Evolutionary conservation across 2,888 invertebrate genomes (phyloP).

Genomic region (Tachina fera): DNA sequence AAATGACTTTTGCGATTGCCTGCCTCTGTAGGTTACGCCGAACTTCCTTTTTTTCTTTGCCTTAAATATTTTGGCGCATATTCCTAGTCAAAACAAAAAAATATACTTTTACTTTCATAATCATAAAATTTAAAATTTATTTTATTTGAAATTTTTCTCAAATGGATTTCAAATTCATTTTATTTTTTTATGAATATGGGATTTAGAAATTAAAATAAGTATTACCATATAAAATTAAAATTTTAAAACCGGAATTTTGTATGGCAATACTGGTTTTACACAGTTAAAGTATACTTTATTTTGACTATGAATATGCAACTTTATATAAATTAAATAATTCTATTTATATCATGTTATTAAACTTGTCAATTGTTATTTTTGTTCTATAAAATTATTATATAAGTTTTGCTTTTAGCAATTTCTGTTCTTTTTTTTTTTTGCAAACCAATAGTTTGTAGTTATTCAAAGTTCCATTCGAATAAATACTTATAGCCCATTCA

Average conservation of each 20-base stretch:
- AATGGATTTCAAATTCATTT: too few relatives aligned
- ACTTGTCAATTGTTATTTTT: slow-evolving; percentile 36
- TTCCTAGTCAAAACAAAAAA: too few relatives aligned
- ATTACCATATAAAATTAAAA: too few relatives aligned
- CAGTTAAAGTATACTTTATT: too few relatives aligned
- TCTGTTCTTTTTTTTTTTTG: slow-evolving; percentile 9
- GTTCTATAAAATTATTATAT: slow-evolving; percentile 22
- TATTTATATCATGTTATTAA: slow-evolving; percentile 32
- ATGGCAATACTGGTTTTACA: too few relatives aligned
- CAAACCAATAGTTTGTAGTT: slow-evolving; percentile 41
- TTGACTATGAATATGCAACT: too few relatives aligned
- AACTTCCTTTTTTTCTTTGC: neutral
- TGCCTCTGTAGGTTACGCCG: neutral
- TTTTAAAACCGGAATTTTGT: too few relatives aligned
- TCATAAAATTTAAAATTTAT: too few relatives aligned
- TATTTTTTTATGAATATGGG: too few relatives aligned
- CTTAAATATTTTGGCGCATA: neutral
- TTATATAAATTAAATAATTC: neutral
- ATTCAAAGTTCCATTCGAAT: slow-evolving; percentile 14
- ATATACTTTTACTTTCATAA: too few relatives aligned
- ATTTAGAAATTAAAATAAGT: too few relatives aligned
- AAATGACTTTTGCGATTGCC: slow-evolving; percentile 36
- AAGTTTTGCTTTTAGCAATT: slow-evolving; percentile 49
- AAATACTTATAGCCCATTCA: slow-evolving; percentile 3
- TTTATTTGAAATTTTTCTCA: too few relatives aligned